Evolutionary conservation across 2,797 vertebrate species (phyloP).

Genomic region (Chloroceryle amazona): DNA sequence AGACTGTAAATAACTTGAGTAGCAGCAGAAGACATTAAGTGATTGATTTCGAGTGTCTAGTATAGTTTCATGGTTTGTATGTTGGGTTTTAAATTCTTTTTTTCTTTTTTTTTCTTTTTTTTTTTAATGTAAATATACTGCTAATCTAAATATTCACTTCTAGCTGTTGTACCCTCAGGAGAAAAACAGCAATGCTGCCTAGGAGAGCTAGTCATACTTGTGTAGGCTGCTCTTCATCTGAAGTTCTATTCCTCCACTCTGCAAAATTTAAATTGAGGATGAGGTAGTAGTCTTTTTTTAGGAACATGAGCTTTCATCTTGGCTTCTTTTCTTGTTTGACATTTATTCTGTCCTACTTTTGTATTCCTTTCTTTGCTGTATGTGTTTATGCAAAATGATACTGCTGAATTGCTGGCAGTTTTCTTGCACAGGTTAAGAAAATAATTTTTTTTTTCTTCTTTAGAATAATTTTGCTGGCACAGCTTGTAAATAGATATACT

Average conservation of each 20-base stretch:
- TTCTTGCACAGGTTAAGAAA: background rate
- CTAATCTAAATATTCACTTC: slow-evolving; percentile 9
- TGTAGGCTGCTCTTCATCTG: slow-evolving; percentile 32
- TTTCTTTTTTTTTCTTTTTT: background rate
- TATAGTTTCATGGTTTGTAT: background rate
- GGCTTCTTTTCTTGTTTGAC: background rate
- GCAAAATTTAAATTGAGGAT: slow-evolving; percentile 25
- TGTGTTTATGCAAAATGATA: slow-evolving; percentile 12
- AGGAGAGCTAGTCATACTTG: slow-evolving; percentile 1
- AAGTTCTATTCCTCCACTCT: slow-evolving; percentile 12
- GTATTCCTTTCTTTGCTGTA: slow-evolving; percentile 34
- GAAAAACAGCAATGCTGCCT: background rate
- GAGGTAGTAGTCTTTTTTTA: slow-evolving; percentile 51
- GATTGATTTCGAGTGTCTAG: background rate
- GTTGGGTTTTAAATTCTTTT: too few species aligned
- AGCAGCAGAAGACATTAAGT: background rate
- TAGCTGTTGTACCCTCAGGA: background rate
- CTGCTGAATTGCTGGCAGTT: background rate
- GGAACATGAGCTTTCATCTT: slow-evolving; percentile 36
- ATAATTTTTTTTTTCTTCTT: background rate
- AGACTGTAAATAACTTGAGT: background rate
- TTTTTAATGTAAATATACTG: background rate
- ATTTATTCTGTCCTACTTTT: slow-evolving; percentile 5
- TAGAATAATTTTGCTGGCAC: background rate
- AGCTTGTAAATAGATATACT: background rate